Percentiles rank a stretch among this genome's conserved stretches.
These are phyloP conservation scores for Siderastrea siderea DNA, from an alignment of 92 coral and sea anemone genomes.

Conservation along the genomic window DNA sequence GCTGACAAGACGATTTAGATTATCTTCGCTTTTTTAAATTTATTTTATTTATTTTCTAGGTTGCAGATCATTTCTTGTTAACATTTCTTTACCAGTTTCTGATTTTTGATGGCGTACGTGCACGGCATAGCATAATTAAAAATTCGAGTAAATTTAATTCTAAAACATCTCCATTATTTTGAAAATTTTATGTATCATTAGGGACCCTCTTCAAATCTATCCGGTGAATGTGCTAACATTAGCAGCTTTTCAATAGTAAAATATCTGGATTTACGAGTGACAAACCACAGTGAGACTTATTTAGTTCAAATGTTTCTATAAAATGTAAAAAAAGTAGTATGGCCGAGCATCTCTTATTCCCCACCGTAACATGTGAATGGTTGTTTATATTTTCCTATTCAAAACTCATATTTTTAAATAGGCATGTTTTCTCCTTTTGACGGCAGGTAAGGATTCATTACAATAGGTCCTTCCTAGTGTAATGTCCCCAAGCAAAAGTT, in stretches of 20 bases:
- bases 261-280: not conserved
- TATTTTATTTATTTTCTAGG: not conserved
- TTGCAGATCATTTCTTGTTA: too few relatives aligned
- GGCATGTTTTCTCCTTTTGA: constrained; percentile 28
- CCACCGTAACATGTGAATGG: constrained; percentile 10
- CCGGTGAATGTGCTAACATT: not conserved
- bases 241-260: not conserved
- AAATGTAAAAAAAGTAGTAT: not conserved
- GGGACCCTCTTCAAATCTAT: not conserved
- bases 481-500: constrained; percentile 24
- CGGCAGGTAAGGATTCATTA: constrained; percentile 24
- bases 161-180: not conserved
- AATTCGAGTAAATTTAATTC: not conserved
- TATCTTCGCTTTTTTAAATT: not conserved
- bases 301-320: constrained; percentile 1
- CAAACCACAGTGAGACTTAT: constrained; percentile 3
- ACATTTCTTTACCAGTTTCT: not conserved
- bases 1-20: not conserved
- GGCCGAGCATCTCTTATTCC: constrained; percentile 2
- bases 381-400: constrained; percentile 12
- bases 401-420: constrained; percentile 3
- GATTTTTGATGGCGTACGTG: not conserved
- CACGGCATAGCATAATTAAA: not conserved
- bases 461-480: constrained; percentile 9
- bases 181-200: not conserved